phyloP scores from a whole-genome alignment of 2,113 vertebrate species.

The Sinocyclocheilus rhinocerous region DNA sequence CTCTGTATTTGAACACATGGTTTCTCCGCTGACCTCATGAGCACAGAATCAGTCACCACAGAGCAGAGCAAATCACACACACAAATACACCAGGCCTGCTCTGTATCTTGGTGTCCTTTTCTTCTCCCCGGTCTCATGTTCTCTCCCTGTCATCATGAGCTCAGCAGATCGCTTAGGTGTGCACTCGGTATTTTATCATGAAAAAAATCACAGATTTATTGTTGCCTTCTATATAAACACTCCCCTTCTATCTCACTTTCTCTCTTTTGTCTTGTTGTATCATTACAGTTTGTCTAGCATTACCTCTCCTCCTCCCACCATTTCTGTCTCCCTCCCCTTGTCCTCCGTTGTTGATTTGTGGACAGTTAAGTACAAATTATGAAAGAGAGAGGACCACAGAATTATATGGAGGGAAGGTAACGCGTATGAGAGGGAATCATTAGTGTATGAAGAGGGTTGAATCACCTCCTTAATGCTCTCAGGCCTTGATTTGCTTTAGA shows the following conservation, averaged over 20 bases:
- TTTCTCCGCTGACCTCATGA: constrained; percentile 3
- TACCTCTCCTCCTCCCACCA: background rate
- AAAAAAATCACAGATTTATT: background rate
- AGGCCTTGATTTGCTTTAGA: constrained; percentile 47
- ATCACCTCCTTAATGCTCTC: constrained; percentile 42
- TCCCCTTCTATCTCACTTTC: background rate
- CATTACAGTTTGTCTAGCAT: background rate
- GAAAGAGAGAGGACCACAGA: constrained; percentile 27
- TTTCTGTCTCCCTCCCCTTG: background rate
- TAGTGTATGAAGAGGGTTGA: constrained; percentile 33
- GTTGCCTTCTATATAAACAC: background rate
- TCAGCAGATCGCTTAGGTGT: background rate
- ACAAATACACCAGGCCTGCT: background rate
- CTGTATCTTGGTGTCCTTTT: constrained; percentile 24
- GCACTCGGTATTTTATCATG: background rate
- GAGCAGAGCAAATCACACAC: background rate
- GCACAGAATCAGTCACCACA: background rate
- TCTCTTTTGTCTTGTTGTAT: background rate
- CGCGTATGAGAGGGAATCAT: constrained; percentile 9
- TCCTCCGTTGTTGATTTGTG: background rate
- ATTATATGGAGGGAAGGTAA: background rate
- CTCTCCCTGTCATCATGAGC: background rate
- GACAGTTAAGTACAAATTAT: constrained; percentile 17
- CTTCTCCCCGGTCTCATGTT: background rate
- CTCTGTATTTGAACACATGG: background rate